Percentiles rank a stretch among this genome's conserved stretches.
Conservation (phyloP, 2,888 invertebrate species). For the Choristoneura rosaceana region DNA sequence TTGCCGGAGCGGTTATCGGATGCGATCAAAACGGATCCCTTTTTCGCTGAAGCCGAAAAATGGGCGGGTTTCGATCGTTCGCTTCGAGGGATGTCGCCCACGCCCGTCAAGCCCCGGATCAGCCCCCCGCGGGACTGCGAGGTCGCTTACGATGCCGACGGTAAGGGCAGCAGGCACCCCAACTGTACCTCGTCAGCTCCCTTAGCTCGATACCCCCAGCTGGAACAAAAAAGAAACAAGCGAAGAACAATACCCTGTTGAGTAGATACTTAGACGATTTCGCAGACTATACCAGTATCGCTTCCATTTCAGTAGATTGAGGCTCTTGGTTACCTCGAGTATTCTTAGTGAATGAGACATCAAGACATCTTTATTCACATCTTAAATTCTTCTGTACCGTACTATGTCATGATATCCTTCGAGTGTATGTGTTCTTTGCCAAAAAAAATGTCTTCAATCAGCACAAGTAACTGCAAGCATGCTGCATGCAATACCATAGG, state of each 20-base stretch:
- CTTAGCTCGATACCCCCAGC: slow-evolving; percentile 44
- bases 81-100: slow-evolving; percentile 87
- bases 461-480: slow-evolving; percentile 34
- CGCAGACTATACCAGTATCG: slow-evolving; percentile 17
- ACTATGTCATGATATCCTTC: slow-evolving; percentile 48
- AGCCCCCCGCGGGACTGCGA: slow-evolving; percentile 89
- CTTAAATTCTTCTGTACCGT: slow-evolving; percentile 45
- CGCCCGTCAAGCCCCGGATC: slow-evolving; percentile 89
- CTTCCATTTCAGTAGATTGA: slow-evolving; percentile 39
- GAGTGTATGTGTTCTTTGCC: slow-evolving; percentile 78
- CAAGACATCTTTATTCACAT: slow-evolving; percentile 72
- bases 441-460: slow-evolving; percentile 36
- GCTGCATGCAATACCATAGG: slow-evolving; percentile 37
- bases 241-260: slow-evolving; percentile 12
- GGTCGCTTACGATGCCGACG: slow-evolving; percentile 90
- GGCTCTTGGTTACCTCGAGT: slow-evolving; percentile 33
- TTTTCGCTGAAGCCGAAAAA: slow-evolving; percentile 83
- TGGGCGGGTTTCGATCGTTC: slow-evolving; percentile 85
- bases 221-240: slow-evolving; percentile 1
- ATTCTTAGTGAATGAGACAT: slow-evolving; percentile 65
- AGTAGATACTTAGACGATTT: slow-evolving; percentile 28
- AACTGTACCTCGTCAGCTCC: slow-evolving; percentile 76
- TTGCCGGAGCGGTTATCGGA: slow-evolving; percentile 78
- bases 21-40: slow-evolving; percentile 80
- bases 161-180: slow-evolving; percentile 85